Evolutionary conservation across 2,888 invertebrate genomes (phyloP), one percentile per base, ranked within the genome.

Genomic region (Bunonema sp.): DNA sequence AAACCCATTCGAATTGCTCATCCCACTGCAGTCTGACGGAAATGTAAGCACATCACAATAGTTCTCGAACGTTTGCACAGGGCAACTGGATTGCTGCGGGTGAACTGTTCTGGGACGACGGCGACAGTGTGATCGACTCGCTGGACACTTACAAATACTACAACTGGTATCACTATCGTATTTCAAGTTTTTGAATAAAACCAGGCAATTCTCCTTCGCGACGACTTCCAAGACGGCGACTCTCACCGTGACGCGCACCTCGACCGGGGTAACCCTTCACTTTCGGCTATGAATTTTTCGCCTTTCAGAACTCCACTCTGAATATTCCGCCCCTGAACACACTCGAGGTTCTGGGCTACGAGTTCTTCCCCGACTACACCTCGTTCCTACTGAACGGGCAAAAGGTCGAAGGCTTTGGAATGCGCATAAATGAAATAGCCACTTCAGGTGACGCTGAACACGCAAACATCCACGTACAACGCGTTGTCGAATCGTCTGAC

Each of bases 1-100:
- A 52, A 77, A 78, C 24, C 77, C 78, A 32, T 74, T 83, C 46
- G 77, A 79, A 54, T 71, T 84, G 22, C 61, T 80, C 7, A 77
- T 78, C 77, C 1, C 73, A 79, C 0, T 57, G 70, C 1, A 26
- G 26, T 26, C 12, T 26, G 7, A 12, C 26, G 12, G 7, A 26
- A 8, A 26, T 26, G 7, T 26, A 12, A 26, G 7, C 12, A 26
- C 26, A 26, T 7, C 28, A 26, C 8, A 12, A 26, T 26, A 37
- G 15, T n/a, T 37, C 15, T 15, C 12, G 4, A 16, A 20, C 32
- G 39, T 19, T n/a, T 19, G 23, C 4, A 22, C 30, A 10, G 10
- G 16, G 16, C 16, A 16, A 32, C 19, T 5, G 8, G 29, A 18
- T 16, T 34, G 34, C 41, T n/a, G 34, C 42, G 41, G 63, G 63